Conservation (phyloP, 2,113 vertebrate genomes). For the Mesitornis unicolor region DNA sequence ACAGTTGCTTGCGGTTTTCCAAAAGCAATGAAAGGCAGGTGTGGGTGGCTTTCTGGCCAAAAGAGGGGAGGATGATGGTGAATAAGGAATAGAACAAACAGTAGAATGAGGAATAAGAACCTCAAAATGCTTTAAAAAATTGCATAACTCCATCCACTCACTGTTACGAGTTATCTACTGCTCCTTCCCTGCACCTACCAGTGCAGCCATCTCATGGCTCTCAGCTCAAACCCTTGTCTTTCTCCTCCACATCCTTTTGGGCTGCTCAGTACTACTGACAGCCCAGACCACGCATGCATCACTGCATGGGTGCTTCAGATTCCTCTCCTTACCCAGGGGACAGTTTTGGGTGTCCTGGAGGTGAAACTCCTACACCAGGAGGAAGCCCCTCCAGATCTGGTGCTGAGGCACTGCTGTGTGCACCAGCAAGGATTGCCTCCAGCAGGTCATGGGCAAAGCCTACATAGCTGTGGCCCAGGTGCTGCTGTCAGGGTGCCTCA, state of each 20-base stretch:
- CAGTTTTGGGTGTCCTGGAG: neutral
- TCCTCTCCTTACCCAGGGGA: neutral
- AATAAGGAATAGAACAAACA: neutral
- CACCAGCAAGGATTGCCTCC: neutral
- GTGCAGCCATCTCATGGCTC: neutral
- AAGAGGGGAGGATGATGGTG: accelerated
- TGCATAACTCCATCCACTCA: neutral
- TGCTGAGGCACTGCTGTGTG: neutral
- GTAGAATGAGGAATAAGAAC: neutral
- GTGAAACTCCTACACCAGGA: neutral
- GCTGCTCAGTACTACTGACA: neutral
- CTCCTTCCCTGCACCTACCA: neutral
- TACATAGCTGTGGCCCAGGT: neutral
- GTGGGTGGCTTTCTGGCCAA: neutral
- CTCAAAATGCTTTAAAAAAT: neutral
- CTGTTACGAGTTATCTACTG: neutral
- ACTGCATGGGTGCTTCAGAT: neutral
- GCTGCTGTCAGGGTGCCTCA: neutral
- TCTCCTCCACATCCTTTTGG: neutral
- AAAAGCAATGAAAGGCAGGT: neutral
- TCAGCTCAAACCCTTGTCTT: neutral
- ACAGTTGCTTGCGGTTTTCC: neutral
- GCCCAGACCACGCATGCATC: accelerated
- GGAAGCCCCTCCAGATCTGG: neutral
- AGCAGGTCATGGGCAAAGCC: neutral